Evolutionary conservation across 2,888 invertebrate genomes (phyloP).

Genomic region (Macaria notata): DNA sequence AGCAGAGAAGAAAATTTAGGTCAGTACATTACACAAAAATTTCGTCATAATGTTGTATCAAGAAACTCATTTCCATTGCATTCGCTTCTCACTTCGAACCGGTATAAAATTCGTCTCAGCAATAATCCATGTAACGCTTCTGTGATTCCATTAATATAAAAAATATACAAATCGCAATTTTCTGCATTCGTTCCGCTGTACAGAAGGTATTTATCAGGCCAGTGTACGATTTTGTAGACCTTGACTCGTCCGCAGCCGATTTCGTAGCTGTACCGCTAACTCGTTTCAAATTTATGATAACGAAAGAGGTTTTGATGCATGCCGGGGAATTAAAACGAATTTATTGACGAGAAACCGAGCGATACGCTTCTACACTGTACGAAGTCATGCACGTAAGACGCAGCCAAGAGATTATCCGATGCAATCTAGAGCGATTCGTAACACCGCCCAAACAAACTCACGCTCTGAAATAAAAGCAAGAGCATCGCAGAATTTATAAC

Average conservation of each 20-base stretch:
- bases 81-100: constrained; percentile 5
- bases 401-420: constrained; percentile 9
- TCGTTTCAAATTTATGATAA: constrained; percentile 6
- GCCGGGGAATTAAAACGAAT: not conserved
- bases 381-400: not conserved
- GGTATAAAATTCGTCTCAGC: constrained; percentile 17
- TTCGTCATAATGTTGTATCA: no score
- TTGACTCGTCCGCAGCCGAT: constrained; percentile 17
- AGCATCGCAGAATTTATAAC: constrained; percentile 64
- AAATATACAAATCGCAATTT: constrained; percentile 24
- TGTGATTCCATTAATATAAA: constrained; percentile 19
- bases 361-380: not conserved
- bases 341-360: not conserved
- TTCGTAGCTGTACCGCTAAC: constrained; percentile 13
- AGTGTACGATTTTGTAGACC: constrained; percentile 24
- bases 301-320: constrained; percentile 4
- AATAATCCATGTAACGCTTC: constrained; percentile 26
- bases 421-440: constrained; percentile 22
- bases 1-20: no score
- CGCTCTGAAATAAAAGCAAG: constrained; percentile 66
- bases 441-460: constrained; percentile 49
- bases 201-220: constrained; percentile 24
- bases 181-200: constrained; percentile 25
- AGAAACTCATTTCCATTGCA: no score
- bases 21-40: no score